A percentile compares a stretch with the other conserved stretches of the same genome.
Conservation (phyloP, 2,113 vertebrate genomes). For the Laticauda laticaudata region DNA sequence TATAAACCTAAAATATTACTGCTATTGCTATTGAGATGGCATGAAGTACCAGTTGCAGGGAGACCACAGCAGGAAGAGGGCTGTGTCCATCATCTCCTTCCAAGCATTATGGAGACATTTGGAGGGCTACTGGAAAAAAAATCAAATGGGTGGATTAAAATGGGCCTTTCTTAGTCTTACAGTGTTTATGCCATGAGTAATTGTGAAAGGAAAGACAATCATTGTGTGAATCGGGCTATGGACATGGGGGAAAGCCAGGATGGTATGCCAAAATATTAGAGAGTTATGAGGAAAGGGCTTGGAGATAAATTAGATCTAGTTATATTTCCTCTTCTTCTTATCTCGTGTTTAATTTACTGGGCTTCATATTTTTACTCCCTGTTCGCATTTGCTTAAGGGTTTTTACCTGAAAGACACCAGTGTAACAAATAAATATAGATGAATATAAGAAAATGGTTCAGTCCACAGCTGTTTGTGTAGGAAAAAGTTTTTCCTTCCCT, state of each 20-base stretch:
- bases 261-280: background rate
- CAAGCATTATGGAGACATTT: background rate
- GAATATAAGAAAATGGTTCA: background rate
- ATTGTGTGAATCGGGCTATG: background rate
- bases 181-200: background rate
- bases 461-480: background rate
- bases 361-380: background rate
- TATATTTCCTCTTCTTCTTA: background rate
- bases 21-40: background rate
- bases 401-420: background rate
- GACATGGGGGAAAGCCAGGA: background rate
- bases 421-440: background rate
- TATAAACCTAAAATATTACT: too few species aligned
- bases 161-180: background rate
- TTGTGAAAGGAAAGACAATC: background rate
- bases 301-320: background rate
- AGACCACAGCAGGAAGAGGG: background rate
- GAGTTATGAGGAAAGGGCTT: background rate
- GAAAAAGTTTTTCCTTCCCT: too few species aligned
- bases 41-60: background rate
- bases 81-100: background rate
- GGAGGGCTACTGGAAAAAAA: background rate
- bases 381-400: background rate
- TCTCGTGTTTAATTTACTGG: background rate
- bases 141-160: too few species aligned